phyloP scores from a whole-genome alignment of 2,113 vertebrate species.

The Brachyhypopomus occidentalis region DNA sequence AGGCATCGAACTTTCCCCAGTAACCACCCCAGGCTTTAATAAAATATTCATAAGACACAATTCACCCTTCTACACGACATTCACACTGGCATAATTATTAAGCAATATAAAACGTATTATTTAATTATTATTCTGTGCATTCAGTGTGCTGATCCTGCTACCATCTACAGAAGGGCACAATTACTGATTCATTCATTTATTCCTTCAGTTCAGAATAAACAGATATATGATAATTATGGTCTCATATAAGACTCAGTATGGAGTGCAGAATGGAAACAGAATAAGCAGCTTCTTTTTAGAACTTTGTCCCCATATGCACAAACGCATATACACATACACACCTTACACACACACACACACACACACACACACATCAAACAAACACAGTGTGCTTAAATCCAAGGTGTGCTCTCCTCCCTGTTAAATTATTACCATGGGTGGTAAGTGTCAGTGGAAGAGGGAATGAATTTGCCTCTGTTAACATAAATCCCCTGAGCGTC shows the following conservation, averaged over 20 bases:
- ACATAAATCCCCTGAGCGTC: slow-evolving; percentile 50
- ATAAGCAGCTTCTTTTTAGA: slow-evolving; percentile 9
- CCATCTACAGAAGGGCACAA: too few species aligned
- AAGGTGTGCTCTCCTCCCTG: slow-evolving; percentile 62
- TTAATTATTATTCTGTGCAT: too few species aligned
- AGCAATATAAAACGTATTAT: too few species aligned
- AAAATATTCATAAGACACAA: background rate
- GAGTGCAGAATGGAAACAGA: background rate
- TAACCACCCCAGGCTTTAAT: slow-evolving; percentile 11
- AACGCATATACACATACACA: background rate
- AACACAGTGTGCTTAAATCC: slow-evolving; percentile 48
- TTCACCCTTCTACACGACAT: background rate
- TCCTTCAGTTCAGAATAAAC: background rate
- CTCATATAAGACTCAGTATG: background rate
- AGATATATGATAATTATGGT: background rate
- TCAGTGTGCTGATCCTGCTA: too few species aligned
- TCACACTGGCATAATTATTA: too few species aligned
- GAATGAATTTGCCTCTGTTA: slow-evolving; percentile 55
- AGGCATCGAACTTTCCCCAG: background rate
- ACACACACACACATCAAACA: background rate
- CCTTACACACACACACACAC: too few species aligned
- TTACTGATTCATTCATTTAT: background rate
- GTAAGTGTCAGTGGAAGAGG: slow-evolving; percentile 59
- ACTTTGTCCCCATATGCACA: background rate
- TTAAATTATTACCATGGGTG: slow-evolving; percentile 67